Conservation (phyloP, 1,140 invertebrate species). For the Aphelenchoides avenae region DNA sequence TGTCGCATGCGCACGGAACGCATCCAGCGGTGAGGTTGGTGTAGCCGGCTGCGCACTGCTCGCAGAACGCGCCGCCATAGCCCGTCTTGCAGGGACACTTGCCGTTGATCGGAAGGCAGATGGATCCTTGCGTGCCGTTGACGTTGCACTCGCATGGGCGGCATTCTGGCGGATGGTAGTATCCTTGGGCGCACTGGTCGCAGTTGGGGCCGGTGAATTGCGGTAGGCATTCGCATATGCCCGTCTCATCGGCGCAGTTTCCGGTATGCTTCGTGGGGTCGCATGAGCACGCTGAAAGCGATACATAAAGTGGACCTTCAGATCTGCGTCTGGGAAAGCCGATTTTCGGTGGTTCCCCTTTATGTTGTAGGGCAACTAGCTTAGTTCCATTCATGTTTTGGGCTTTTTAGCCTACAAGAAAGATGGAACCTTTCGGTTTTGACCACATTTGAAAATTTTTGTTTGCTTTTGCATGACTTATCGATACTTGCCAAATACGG, state of each 20-base stretch:
- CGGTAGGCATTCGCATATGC: slow-evolving; percentile 79
- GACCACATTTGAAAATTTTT: too few relatives aligned
- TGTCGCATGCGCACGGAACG: slow-evolving; percentile 75
- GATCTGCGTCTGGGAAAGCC: too few relatives aligned
- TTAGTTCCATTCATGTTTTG: too few relatives aligned
- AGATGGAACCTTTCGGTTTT: too few relatives aligned
- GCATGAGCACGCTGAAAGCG: slow-evolving; percentile 77
- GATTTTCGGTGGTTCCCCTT: too few relatives aligned
- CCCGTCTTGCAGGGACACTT: slow-evolving; percentile 84
- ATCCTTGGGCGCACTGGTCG: slow-evolving; percentile 78
- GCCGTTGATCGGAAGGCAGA: slow-evolving; percentile 63
- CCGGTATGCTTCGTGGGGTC: slow-evolving; percentile 79
- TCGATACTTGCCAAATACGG: slow-evolving; percentile 1
- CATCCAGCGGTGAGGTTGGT: slow-evolving; percentile 75
- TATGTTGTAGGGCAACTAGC: too few relatives aligned
- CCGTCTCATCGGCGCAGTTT: slow-evolving; percentile 86
- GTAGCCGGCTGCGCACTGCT: slow-evolving; percentile 82
- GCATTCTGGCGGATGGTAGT: slow-evolving; percentile 88
- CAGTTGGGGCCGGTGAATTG: slow-evolving; percentile 78
- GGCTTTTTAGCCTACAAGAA: too few relatives aligned
- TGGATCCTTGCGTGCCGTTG: slow-evolving; percentile 71
- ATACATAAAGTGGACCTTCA: slow-evolving; percentile 17
- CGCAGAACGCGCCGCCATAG: slow-evolving; percentile 78
- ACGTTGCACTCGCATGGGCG: slow-evolving; percentile 85
- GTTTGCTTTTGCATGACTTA: too few relatives aligned